Conservation (phyloP, 1,140 invertebrate genomes). For the Drosophila sturtevanti region DNA sequence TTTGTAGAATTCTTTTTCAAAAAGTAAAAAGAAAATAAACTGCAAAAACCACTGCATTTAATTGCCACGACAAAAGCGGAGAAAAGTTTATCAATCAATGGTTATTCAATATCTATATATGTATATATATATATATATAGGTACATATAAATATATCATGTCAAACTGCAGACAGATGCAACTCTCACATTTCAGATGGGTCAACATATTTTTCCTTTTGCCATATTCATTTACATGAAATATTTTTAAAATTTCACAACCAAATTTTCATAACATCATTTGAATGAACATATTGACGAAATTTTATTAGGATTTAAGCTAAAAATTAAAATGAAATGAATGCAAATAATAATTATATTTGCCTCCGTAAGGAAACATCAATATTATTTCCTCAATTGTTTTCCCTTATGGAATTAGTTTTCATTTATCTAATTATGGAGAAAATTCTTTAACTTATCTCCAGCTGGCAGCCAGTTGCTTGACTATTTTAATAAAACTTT, state of each 20-base stretch:
- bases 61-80: not conserved
- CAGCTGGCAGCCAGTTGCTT: not conserved
- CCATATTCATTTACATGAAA: too few species aligned
- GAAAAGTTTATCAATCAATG: conserved; percentile 7
- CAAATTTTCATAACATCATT: too few species aligned
- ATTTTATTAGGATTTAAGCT: too few species aligned
- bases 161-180: not conserved
- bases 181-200: too few species aligned
- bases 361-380: too few species aligned
- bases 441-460: not conserved
- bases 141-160: not conserved
- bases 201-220: not conserved
- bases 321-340: too few species aligned
- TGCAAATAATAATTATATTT: too few species aligned
- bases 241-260: too few species aligned
- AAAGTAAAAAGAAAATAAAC: not conserved
- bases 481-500: not conserved
- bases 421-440: not conserved
- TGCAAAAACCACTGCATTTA: conserved; percentile 9
- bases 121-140: not conserved
- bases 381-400: too few species aligned
- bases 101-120: not conserved
- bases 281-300: too few species aligned
- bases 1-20: not conserved
- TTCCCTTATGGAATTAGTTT: too few species aligned